Evolutionary conservation across 37 sponge, comb jelly and placozoan species (phyloP), one percentile per base, ranked within the genome.

Genomic region (Amphimedon queenslandica): DNA sequence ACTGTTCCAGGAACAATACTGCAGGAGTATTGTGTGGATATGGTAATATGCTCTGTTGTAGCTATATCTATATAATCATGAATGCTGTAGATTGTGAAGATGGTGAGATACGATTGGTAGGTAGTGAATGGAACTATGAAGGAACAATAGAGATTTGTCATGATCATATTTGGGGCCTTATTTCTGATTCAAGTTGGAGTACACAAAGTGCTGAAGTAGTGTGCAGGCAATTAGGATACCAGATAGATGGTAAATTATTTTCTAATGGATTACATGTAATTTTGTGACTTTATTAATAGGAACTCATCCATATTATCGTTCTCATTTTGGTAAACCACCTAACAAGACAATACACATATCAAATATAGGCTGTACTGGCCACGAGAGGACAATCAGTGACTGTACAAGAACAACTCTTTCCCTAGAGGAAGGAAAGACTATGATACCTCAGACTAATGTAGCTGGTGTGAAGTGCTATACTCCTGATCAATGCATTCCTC

Each of bases 241-340:
- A 60, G 5, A 6, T n/a, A 18, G 53, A 47, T 18, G 53, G 53
- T 47, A 47, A 18, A 13, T 6, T n/a, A 11, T 11, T 25, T 6
- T n/a, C 5, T 25, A n/a, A 25, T 60, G 8, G 61, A 25, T 25
- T n/a, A n/a, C 21, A n/a, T 60, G 61, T n/a, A 60, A 25, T 60
- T n/a, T n/a, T n/a, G n/a, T n/a, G n/a, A n/a, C n/a, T n/a, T 60
- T 11, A 6, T 60, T n/a, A 25, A n/a, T n/a, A 60, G 61, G 61
- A 25, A 25, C 61, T 60, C 24, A n/a, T 25, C 5, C 28, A 25
- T n/a, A 60, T 25, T n/a, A 6, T 25, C 24, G 27, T 5, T 60
- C 61, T 25, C 28, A 60, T n/a, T 60, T n/a, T 60, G 61, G 61
- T 60, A 60, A 60, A 60, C 53, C 53, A 47, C 51, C 51, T 8